A percentile compares a stretch with the other conserved stretches of the same genome.
These are phyloP conservation scores for Caranx ignobilis DNA, from an alignment of 2,113 vertebrate genomes.

Conservation along the genomic window DNA sequence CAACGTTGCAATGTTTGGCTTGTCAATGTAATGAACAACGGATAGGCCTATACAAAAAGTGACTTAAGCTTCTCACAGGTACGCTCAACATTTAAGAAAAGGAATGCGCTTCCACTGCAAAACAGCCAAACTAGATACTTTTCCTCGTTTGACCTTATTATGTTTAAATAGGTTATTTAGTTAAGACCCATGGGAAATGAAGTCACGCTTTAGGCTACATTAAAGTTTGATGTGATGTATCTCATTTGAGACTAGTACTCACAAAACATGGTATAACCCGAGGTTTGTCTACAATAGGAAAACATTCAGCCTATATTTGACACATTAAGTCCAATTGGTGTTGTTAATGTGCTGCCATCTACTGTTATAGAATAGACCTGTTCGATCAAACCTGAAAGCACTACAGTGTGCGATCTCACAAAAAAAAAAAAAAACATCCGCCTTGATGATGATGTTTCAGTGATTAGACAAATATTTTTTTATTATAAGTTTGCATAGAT, in stretches of 20 bases:
- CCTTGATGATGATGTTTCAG: not conserved
- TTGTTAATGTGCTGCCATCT: conserved; percentile 62
- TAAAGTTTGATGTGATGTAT: not conserved
- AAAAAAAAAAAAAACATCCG: not conserved
- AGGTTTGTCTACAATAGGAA: not conserved
- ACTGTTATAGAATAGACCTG: conserved; percentile 50
- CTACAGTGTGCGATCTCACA: not conserved
- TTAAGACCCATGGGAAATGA: not conserved
- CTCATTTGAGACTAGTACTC: not conserved
- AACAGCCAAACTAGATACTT: not conserved
- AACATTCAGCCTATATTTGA: not conserved
- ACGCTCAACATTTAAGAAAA: too few relatives aligned
- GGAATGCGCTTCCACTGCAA: too few relatives aligned
- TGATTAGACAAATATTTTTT: conserved; percentile 1
- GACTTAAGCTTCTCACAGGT: too few relatives aligned
- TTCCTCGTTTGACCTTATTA: not conserved
- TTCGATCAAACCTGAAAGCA: not conserved
- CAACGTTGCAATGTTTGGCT: not conserved
- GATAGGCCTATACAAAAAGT: too few relatives aligned
- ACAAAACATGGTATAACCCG: not conserved
- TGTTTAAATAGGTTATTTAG: not conserved
- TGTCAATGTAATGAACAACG: not conserved
- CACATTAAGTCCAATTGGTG: not conserved
- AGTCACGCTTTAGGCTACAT: not conserved
- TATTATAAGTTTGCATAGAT: not conserved